Conservation (phyloP, 2,888 invertebrate genomes). For the Platypus cylindrus region DNA sequence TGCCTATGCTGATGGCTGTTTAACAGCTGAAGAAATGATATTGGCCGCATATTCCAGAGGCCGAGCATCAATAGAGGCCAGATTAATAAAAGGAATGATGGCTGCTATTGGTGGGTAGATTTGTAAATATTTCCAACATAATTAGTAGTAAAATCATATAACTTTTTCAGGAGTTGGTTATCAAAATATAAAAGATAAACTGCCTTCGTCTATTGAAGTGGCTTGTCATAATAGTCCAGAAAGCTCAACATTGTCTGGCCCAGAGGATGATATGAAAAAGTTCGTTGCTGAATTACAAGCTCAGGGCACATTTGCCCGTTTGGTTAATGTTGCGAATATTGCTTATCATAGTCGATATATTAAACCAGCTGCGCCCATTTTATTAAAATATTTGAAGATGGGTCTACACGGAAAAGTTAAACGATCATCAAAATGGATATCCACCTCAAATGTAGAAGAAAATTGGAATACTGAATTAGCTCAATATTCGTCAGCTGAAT, state of each 20-base stretch:
- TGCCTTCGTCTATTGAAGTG: conserved; percentile 55
- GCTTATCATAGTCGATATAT: conserved; percentile 85
- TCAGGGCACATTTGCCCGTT: conserved; percentile 66
- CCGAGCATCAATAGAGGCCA: conserved; percentile 56
- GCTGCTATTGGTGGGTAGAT: conserved; percentile 58
- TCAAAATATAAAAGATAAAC: conserved; percentile 44
- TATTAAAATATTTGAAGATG: conserved; percentile 34
- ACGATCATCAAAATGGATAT: conserved; percentile 50
- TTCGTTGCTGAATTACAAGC: conserved; percentile 46
- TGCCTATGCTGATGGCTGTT: conserved; percentile 86
- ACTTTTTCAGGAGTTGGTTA: conserved; percentile 31
- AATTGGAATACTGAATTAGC: conserved; percentile 46
- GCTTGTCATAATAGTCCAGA: conserved; percentile 72
- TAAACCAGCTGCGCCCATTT: conserved; percentile 34
- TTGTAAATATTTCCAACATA: not conserved
- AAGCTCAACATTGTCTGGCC: conserved; percentile 69
- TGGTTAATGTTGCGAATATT: conserved; percentile 76
- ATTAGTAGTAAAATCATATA: not conserved
- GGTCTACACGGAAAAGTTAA: conserved; percentile 38
- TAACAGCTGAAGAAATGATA: conserved; percentile 79
- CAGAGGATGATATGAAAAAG: conserved; percentile 44
- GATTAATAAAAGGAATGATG: conserved; percentile 68
- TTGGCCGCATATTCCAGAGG: conserved; percentile 75
- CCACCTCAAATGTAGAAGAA: conserved; percentile 48
- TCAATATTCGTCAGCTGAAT: conserved; percentile 47